Evolutionary conservation across 2,113 vertebrate genomes (phyloP), one percentile per base, ranked within the genome.

Genomic region (Turnix velox): DNA sequence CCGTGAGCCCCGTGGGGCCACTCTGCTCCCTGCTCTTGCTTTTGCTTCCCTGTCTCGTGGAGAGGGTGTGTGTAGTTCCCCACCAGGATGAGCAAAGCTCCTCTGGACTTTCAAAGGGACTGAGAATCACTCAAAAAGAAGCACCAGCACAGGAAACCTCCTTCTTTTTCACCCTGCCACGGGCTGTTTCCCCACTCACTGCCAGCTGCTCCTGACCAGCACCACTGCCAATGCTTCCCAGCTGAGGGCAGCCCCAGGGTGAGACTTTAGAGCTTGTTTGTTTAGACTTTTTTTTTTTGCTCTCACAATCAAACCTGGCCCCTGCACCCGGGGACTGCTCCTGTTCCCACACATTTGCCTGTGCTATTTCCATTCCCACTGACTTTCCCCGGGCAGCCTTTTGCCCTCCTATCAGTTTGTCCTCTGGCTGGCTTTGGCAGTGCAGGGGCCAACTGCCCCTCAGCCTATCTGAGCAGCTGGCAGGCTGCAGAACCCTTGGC

Each of bases 401-500:
- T 52, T 23, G 54, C 61, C 67, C 59, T 82, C 4, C 0, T 11
- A 7, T 22, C 3, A 1, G 10, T 65, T 81, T 87, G 33, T 76
- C 67, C 63, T 65, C 78, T 86, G 82, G 51, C 61, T 87, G 52
- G 92, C 78, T 90, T 76, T 35, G 74, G 90, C 93, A 88, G 69
- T n/a, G 82, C 59, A 92, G 90, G 92, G 92, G 95, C 92, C 92
- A 94, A 94, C 83, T 55, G 90, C 48, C 92, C 90, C 39, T 0
- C 1, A 72, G 75, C 42, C 45, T 52, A 31, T 14, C 55, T 45
- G 82, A 75, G 84, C 77, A 71, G 90, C 90, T 74, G 51, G 48
- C 30, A 48, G 76, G 48, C 74, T 46, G 12, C 5, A 42, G 15
- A 18, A 8, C 51, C 92, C 75, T 66, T 71, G 57, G 57, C 79